Conservation (phyloP, 2,888 invertebrate genomes). For the Aromia moschata region DNA sequence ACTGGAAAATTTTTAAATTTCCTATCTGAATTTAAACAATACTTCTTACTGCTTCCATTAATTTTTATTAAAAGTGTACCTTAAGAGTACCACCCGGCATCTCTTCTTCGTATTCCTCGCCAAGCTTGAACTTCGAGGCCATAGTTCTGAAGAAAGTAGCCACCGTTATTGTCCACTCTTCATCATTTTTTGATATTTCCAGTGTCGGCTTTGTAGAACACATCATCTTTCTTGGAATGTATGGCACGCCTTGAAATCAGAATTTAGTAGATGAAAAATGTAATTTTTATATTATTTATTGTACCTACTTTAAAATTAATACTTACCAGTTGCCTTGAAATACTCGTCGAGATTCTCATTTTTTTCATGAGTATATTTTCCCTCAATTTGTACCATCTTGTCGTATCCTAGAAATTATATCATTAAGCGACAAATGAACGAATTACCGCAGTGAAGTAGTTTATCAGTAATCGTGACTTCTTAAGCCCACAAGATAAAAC, state of each 20-base stretch:
- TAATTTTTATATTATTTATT: conserved; percentile 67
- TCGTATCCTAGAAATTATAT: too few species aligned
- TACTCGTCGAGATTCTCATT: conserved; percentile 75
- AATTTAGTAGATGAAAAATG: neutral
- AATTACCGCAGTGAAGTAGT: too few species aligned
- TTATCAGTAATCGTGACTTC: too few species aligned
- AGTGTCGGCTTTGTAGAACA: conserved; percentile 68
- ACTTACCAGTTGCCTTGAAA: conserved; percentile 70
- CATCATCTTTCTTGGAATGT: conserved; percentile 73
- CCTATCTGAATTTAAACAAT: neutral
- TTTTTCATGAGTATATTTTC: conserved; percentile 72
- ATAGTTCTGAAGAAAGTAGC: conserved; percentile 67
- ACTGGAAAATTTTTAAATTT: neutral
- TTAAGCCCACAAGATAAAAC: too few species aligned
- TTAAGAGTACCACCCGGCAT: conserved; percentile 70
- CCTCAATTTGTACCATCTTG: conserved; percentile 67
- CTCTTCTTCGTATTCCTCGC: conserved; percentile 71
- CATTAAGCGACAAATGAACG: too few species aligned
- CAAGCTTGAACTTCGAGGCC: conserved; percentile 67
- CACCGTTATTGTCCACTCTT: conserved; percentile 69
- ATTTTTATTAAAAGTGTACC: conserved; percentile 27
- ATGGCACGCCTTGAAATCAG: conserved; percentile 68
- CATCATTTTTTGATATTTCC: conserved; percentile 67
- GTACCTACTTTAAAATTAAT: conserved; percentile 62
- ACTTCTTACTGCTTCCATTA: too few species aligned